These are phyloP conservation scores for Adelognathus sp. DNA, from an alignment of 2,888 invertebrate species.

Conservation along the genomic window DNA sequence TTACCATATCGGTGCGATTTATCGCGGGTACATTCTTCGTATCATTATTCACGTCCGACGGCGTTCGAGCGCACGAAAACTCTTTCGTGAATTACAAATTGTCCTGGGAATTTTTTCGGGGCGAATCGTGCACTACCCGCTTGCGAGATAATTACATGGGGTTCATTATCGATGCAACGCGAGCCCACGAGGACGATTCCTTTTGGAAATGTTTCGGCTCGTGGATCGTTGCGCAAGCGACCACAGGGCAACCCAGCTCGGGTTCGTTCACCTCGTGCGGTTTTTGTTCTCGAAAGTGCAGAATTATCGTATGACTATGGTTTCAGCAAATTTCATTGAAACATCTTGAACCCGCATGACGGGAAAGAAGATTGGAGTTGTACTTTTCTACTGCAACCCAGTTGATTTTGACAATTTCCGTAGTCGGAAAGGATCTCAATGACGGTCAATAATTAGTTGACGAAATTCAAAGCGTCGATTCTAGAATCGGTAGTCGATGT, in stretches of 20 bases:
- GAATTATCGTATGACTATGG: not conserved
- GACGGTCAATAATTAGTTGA: too few species aligned
- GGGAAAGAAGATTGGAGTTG: too few species aligned
- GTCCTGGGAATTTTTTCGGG: not conserved
- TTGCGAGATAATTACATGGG: not conserved
- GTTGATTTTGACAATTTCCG: too few species aligned
- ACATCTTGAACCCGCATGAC: not conserved
- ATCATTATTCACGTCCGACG: not conserved
- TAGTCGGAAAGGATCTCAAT: too few species aligned
- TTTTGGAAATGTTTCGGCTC: conserved; percentile 8
- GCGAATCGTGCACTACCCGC: not conserved
- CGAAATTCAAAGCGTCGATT: too few species aligned
- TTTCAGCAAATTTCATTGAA: not conserved
- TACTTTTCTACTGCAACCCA: too few species aligned
- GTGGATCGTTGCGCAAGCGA: not conserved
- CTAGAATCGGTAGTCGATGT: too few species aligned
- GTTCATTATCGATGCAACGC: conserved; percentile 5
- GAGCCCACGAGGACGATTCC: not conserved
- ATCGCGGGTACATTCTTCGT: conserved; percentile 36
- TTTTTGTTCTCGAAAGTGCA: not conserved
- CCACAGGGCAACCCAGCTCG: not conserved
- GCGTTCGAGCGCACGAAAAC: not conserved
- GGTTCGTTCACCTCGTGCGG: conserved; percentile 1
- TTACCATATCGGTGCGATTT: conserved; percentile 29
- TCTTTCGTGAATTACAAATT: conserved; percentile 18